Evolutionary conservation across 92 coral and sea anemone species (phyloP), one percentile per base, ranked within the genome.

Genomic region (Heteractis magnifica): DNA sequence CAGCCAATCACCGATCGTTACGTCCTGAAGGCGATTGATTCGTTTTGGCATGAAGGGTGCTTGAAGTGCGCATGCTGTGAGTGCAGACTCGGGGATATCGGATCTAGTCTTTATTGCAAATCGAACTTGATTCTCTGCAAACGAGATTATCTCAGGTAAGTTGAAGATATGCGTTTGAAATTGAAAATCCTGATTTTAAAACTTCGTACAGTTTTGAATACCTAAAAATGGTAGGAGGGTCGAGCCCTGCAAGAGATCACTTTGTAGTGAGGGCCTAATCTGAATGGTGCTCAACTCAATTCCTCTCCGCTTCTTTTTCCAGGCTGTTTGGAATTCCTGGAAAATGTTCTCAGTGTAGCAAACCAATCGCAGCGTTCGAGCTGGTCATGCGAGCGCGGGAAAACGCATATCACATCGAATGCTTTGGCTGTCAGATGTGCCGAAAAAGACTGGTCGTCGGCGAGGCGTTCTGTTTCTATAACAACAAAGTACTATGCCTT

Each of bases 261-360:
- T 34, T 34, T 34, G 44, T 34, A 34, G 44, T 34, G 44, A 34
- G 44, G 44, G 44, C 44, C 44, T 34, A 34, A 34, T 34, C 44
- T 34, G 44, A 34, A 34, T 34, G 44, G 44, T 2, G 44, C 44
- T 34, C 44, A 34, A 59, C 20, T 59, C 15, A 15, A 13, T 59
- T 12, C 65, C 65, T 59, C 65, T 59, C 65, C 18, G 1, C 9
- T 58, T 51, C 60, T 84, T 56, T 34, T 81, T 60, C 49, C 82
- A 93, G 98, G 65, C 78, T 93, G 74, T 93, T 93, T 77, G 98
- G 98, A 14, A 83, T 92, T 56, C 98, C 95, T 15, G 98, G 98
- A 12, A 88, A 82, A 41, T 93, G 98, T 76, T 84, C 98, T 14
- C 93, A 92, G 4, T 93, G 98, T 51, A 81, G 76, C 87, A 92